Base-by-base conservation (phyloP, 30 jellyfish, hydroid and myxozoan species). In the Chrysaora quinquecirrha region DNA sequence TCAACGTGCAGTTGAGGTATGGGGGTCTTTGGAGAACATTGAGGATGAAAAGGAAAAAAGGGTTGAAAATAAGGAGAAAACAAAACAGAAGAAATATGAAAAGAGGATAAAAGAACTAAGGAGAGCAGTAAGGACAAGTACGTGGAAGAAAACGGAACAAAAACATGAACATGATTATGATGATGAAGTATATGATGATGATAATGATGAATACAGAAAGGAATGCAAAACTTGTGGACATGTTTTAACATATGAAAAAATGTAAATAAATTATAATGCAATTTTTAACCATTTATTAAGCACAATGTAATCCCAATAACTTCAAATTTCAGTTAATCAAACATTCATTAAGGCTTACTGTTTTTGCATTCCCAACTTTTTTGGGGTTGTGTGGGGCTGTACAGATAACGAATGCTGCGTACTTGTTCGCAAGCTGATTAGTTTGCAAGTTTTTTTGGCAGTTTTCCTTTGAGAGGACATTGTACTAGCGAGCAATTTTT, bases 51-150 rank as follows among this genome's bases (percentile, higher is more conserved):
- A 93, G 54, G 96, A 76, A 14, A 68, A 48, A 71, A 72, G 94
- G 61, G 27, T 49, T 0, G 96, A 82, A 2, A 93, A 93, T 48
- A 87, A 82, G 30, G 98, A 93, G 30, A 86, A 86, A 83, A 43
- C 89, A 20, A 93, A 87, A 75, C 96, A 87, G 80, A 93, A 93
- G 61, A 86, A 81, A 58, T 87, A 50, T 46, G 98, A 93, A 49
- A 87, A 93, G 73, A 54, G 90, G 43, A 87, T 93, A 31, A 93
- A 93, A 76, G 98, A 93, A 32, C 62, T 93, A 78, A 82, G 98
- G 48, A 48, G 95, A 33, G 95, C 98, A 1, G 98, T 93, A 2
- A 80, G 98, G 27, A 93, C 98, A 25, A 93, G 98, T 75, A 93
- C 98, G 0, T 93, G 98, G 98, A 93, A 86, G 25, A 86, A 86